Evolutionary conservation across 2,797 vertebrate genomes (phyloP).

Genomic region (Phataginus tetradactyla): DNA sequence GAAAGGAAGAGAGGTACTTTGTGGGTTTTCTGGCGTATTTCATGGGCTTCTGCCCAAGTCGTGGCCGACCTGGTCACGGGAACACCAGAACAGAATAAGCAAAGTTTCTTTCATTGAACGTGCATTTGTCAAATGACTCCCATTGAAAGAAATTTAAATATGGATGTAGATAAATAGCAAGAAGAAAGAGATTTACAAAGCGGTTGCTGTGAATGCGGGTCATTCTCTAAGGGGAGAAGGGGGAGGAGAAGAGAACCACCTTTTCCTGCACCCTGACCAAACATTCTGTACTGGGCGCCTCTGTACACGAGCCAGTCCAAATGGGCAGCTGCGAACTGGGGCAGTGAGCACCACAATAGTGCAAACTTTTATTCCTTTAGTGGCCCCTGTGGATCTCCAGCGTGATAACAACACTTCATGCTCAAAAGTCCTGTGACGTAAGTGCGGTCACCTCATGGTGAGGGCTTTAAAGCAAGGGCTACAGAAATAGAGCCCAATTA

Average conservation of each 20-base stretch:
- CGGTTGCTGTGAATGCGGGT: not conserved
- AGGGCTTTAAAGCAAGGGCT: not conserved
- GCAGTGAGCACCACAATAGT: not conserved
- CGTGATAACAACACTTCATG: not conserved
- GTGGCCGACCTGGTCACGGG: not conserved
- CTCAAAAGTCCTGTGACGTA: not conserved
- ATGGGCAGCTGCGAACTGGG: not conserved
- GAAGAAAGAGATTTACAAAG: slow-evolving; percentile 12
- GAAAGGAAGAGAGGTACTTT: not conserved
- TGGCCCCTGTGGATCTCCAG: not conserved
- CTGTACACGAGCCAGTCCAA: not conserved
- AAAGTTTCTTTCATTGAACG: not conserved
- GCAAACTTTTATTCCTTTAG: not conserved
- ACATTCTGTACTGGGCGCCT: not conserved
- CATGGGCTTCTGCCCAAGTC: not conserved
- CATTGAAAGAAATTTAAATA: slow-evolving; percentile 11
- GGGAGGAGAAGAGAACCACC: not conserved
- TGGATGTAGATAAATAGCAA: not conserved
- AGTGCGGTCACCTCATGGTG: not conserved
- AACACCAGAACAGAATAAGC: not conserved
- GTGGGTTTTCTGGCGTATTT: not conserved
- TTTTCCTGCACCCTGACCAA: not conserved
- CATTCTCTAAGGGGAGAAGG: not conserved
- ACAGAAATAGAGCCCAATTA: not conserved
- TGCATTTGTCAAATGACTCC: not conserved